Percentiles rank a stretch among this genome's conserved stretches.
phyloP scores from a whole-genome alignment of 2,797 vertebrate genomes.

The Coluber constrictor region DNA sequence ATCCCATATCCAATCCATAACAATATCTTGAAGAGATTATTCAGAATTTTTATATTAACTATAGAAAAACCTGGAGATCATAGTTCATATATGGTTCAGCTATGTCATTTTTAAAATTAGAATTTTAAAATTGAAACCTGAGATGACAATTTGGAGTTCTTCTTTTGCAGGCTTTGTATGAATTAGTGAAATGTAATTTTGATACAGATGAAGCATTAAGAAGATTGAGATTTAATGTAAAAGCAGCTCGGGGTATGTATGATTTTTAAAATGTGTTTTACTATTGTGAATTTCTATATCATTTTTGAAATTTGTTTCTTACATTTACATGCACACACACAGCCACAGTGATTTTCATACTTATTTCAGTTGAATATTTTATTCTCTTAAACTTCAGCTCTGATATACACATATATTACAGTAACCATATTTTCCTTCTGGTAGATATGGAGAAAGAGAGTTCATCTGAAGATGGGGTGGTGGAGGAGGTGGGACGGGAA shows the following conservation, averaged over 20 bases:
- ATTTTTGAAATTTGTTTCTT: neutral
- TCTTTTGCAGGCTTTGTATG: slow-evolving; percentile 85
- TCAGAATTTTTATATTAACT: neutral
- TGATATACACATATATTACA: neutral
- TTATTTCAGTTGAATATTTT: neutral
- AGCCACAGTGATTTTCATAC: neutral
- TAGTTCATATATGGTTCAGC: neutral
- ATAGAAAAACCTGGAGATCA: neutral
- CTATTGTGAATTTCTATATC: neutral
- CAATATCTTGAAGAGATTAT: neutral
- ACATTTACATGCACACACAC: neutral
- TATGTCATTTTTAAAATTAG: neutral
- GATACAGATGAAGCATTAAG: slow-evolving; percentile 92
- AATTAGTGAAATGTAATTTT: slow-evolving; percentile 96
- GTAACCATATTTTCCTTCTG: neutral
- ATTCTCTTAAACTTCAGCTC: neutral
- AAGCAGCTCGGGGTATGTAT: slow-evolving; percentile 89
- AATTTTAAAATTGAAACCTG: neutral
- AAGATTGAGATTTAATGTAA: slow-evolving; percentile 90
- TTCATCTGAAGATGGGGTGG: neutral
- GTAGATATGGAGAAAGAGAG: neutral
- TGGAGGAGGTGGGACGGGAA: neutral
- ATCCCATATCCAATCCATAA: neutral
- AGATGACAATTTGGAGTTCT: neutral
- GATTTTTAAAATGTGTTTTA: neutral